Percentiles rank a stretch among this genome's conserved stretches.
phyloP scores from a whole-genome alignment of 53 echinoderm and acorn worm genomes.

The Holothuria scabra region DNA sequence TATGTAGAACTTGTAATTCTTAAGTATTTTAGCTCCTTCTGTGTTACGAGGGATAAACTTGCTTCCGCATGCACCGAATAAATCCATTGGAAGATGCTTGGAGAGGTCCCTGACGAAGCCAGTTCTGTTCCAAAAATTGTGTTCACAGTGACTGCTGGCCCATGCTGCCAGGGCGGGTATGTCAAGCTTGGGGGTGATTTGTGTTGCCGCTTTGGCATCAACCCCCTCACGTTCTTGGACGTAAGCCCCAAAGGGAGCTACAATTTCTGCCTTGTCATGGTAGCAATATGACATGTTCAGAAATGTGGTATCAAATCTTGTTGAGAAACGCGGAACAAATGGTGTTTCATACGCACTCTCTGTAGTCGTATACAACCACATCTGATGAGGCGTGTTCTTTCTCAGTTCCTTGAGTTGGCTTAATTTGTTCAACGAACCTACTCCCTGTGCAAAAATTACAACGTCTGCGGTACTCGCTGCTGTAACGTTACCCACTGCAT shows the following conservation, averaged over 20 bases:
- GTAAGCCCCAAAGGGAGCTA: background rate
- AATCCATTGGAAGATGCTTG: no score
- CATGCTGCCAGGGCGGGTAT: background rate
- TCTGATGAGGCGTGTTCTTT: background rate
- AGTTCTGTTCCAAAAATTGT: slow-evolving; percentile 5
- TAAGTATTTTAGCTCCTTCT: background rate
- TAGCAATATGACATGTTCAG: slow-evolving; percentile 7
- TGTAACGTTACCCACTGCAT: background rate
- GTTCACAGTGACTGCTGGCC: slow-evolving; percentile 4
- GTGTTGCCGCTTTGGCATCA: background rate
- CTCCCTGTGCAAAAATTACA: background rate
- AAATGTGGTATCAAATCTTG: background rate
- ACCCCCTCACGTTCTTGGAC: background rate
- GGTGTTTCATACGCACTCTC: background rate
- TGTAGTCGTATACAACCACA: background rate
- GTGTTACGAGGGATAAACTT: no score
- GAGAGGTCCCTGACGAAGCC: background rate
- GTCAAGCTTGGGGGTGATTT: background rate
- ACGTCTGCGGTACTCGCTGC: background rate
- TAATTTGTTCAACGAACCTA: background rate
- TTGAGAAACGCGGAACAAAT: background rate
- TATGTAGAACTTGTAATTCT: slow-evolving; percentile 17
- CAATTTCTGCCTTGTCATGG: background rate
- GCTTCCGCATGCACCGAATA: no score
- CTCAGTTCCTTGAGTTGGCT: background rate